Evolutionary conservation across 2,113 vertebrate species (phyloP), one percentile per base, ranked within the genome.

Genomic region (Butorides virescens): DNA sequence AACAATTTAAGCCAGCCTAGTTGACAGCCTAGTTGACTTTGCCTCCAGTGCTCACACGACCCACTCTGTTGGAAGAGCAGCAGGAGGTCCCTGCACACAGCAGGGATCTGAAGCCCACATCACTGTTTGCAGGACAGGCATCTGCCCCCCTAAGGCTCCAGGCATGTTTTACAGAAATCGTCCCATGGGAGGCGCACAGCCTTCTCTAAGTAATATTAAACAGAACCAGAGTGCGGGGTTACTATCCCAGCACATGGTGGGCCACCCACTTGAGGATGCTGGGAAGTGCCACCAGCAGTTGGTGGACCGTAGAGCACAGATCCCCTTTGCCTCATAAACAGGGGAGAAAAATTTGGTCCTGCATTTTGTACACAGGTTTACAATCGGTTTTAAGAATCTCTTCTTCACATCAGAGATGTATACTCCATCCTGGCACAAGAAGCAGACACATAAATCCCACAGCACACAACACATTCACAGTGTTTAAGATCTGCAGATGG

Each of bases 401-500:
- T 71, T 85, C 39, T 27, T 89, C 66, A 56, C 65, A 82, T 67
- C 71, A 75, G 75, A 93, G 50, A 86, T 53, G 61, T 29, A 49
- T 50, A 93, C 86, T 81, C 62, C 56, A 75, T 56, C 30, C 90
- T 96, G 92, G 86, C 88, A 67, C 76, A 49, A 85, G 70, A 34
- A 92, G 88, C 92, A 93, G 82, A 96, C 70, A 72, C 86, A 86
- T n/a, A 93, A 90, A 96, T 92, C 85, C 92, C 77, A 86, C 88
- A 71, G 76, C 87, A 92, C 84, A 93, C 83, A 85, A 92, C 84
- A 78, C 80, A 67, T 88, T 92, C 88, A 61, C 94, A 82, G 83
- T 39, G 74, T 95, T 90, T 88, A 81, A 82, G 92, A 91, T 82
- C 13, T 86, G 74, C 93, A 97, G 95, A 91, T 95, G 89, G 93